Base-by-base conservation (phyloP, 2,797 vertebrate species). In the Sebastes itinus region DNA sequence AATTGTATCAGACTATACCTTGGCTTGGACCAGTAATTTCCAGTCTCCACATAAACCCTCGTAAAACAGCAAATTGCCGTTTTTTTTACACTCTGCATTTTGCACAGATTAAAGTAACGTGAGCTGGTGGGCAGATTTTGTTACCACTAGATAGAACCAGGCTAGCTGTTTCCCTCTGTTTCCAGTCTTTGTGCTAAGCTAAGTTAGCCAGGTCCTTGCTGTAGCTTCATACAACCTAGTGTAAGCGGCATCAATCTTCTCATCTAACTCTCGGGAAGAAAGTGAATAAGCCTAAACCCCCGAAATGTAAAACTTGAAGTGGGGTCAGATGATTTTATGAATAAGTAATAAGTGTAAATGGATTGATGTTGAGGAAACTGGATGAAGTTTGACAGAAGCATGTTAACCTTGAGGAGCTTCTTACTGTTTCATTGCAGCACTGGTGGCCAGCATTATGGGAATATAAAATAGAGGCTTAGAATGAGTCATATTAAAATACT, bases 271-370 rank as follows among this genome's bases (percentile, higher is more conserved):
- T 58, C 7, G 16, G 13, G 7, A 46, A 42, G 4, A 13, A 23
- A 4, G 5, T 4, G 10, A 71, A 46, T 52, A 22, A 33, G 22
- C 11, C 6, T 46, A 46, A 46, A 46, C 16, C 42, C 42, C 42
- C 42, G 3, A 46, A 46, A 46, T 46, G 42, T 46, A 18, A 46
- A 46, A 46, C 42, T 61, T 32, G 5, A 61, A 61, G 76, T 72
- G 18, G 66, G n/a, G 38, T 75, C 14, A 60, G 23, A 42, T 79
- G 33, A n/a, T 64, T 83, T 73, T 56, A 23, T 75, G 9, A 87
- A 61, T 46, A 30, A 62, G 11, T 55, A 87, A 61, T 46, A 30
- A 62, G 11, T 55, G 25, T 59, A 59, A 77, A 79, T 59, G 0
- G 33, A 62, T 55, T 75, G 6, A 66, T 68, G 66, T 30, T 5